phyloP scores from a whole-genome alignment of 2,113 vertebrate genomes.

The Syrrhaptes paradoxus region DNA sequence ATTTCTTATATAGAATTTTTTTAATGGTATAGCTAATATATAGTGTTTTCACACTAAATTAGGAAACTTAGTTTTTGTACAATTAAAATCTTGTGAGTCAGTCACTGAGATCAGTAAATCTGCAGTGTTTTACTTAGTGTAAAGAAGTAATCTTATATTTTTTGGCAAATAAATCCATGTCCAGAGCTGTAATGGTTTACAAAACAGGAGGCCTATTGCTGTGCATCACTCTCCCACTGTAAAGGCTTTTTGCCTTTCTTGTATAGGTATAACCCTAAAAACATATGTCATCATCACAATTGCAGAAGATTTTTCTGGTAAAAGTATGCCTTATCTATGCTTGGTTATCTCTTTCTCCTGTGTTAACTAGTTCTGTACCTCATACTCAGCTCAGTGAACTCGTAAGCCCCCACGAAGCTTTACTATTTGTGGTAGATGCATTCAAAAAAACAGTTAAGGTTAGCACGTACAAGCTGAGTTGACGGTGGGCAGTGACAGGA shows the following conservation, averaged over 20 bases:
- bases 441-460: not conserved
- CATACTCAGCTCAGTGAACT: not conserved
- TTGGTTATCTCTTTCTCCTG: not conserved
- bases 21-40: not conserved
- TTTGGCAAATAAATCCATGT: slow-evolving; percentile 25
- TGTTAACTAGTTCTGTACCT: not conserved
- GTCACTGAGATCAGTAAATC: not conserved
- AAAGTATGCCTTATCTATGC: not conserved
- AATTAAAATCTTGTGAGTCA: not conserved
- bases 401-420: not conserved
- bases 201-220: not conserved
- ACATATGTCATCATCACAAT: not conserved
- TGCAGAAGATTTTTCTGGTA: not conserved
- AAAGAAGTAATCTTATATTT: not conserved
- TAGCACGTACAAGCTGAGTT: not conserved
- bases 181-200: not conserved
- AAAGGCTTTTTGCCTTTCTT: not conserved
- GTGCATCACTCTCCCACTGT: not conserved
- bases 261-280: not conserved
- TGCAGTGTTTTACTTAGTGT: not conserved
- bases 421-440: not conserved
- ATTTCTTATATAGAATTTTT: not conserved
- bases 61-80: not conserved
- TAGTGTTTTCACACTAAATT: not conserved
- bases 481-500: not conserved